phyloP scores from a whole-genome alignment of 2,797 vertebrate genomes.

The Coendou prehensilis region DNA sequence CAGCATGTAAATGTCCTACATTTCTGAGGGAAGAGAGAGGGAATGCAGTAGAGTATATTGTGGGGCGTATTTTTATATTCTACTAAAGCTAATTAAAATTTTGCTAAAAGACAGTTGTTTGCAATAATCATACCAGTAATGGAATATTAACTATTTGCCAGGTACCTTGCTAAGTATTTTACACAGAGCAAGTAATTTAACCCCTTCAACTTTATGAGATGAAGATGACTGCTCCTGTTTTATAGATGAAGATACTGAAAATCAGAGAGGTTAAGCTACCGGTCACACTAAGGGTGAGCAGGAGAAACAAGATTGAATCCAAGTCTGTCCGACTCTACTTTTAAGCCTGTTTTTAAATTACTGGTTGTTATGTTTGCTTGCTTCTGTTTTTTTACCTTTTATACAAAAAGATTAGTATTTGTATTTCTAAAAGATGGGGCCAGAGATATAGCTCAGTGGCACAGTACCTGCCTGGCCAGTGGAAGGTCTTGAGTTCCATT shows the following conservation, averaged over 20 bases:
- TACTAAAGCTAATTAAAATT: neutral
- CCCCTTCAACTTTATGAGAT: neutral
- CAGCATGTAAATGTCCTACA: neutral
- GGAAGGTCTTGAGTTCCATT: no score
- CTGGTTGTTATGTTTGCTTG: neutral
- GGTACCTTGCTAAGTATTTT: neutral
- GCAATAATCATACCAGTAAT: neutral
- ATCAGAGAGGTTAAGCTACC: no score
- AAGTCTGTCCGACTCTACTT: neutral
- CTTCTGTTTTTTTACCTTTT: neutral
- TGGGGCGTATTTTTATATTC: neutral
- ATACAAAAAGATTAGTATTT: neutral
- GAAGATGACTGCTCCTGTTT: neutral
- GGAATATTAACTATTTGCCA: neutral
- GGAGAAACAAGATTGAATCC: neutral
- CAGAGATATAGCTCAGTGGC: no score
- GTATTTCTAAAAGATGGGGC: neutral
- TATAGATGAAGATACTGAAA: neutral
- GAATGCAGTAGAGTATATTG: neutral
- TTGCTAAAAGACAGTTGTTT: neutral
- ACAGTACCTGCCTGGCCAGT: no score
- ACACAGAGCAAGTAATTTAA: neutral
- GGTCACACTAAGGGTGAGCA: neutral
- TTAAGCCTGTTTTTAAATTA: neutral
- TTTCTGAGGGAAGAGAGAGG: neutral